Base-by-base conservation (phyloP, 2,113 vertebrate species). In the Phainopepla nitens region DNA sequence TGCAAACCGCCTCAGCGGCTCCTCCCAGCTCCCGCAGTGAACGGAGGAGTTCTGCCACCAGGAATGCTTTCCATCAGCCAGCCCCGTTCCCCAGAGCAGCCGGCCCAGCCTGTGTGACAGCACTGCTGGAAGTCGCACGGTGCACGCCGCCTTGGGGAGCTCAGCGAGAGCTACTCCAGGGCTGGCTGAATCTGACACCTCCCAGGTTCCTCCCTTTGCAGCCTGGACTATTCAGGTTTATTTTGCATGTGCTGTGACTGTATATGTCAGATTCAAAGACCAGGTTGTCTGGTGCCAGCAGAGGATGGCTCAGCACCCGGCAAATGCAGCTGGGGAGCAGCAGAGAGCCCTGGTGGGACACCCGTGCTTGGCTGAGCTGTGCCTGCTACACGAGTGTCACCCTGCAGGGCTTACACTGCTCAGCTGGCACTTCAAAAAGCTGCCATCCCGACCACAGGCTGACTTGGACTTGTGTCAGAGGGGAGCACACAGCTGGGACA, bases 71-170 rank as follows among this genome's bases (percentile, higher is more conserved):
- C 25, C 36, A 1, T 11, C 31, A 6, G n/a, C 27, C 56, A 22
- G 69, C 39, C 39, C 61, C 5, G 77, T 0, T 73, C 27, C 44
- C 44, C 53, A 8, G 69, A 60, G 58, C 68, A 17, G 60, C 7
- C 23, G 31, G 27, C 60, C 13, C 53, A 9, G 77, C 44, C 58
- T 11, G 77, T 36, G 62, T 39, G 70, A 8, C 77, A 73, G 58
- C 65, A 1, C 47, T n/a, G 0, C 56, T 17, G 10, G 1, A 7
- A 39, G 51, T 17, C 57, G 25, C 60, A 29, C 51, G 14, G 0
- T 21, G 51, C 58, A 4, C 12, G 18, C 19, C 68, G 68, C 69
- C 81, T 27, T 6, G 2, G 31, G 78, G 50, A 70, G 82, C 89
- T 70, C 60, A 6, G 41, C 1, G 3, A 16, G n/a, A 42, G 54